Base-by-base conservation (phyloP, 2,113 vertebrate genomes). In the Lagopus muta region DNA sequence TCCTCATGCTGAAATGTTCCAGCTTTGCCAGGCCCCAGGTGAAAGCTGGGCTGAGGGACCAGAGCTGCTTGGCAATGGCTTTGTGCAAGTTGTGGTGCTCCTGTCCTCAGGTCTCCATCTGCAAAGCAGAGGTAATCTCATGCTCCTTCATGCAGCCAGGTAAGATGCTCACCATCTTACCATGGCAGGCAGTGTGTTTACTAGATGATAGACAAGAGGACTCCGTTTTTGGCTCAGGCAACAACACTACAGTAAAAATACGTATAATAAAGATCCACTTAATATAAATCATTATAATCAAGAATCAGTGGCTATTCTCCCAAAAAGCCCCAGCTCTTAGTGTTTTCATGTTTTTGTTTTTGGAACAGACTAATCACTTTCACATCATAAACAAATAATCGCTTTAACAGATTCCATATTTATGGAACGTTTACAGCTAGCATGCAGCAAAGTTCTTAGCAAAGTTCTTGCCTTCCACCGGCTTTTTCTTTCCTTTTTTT, bases 301-400 rank as follows among this genome's bases (percentile, higher is more conserved):
- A 47, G 65, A 69, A 83, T 52, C 72, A 62, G 91, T 86, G 93
- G 76, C 82, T 80, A 72, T 55, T 83, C 75, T 55, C 73, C 83
- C 75, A 60, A 77, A 81, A 81, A 72, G 30, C 83, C 58, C 30
- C 79, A 81, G 70, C 3, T 2, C 24, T 77, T 62, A 3, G n/a
- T 22, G n/a, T 86, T 82, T 90, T 86, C 92, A 88, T 69, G 65
- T 16, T 62, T 93, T 88, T 94, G 70, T 20, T 94, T 86, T 94
- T 67, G 60, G 88, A 96, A 74, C 67, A 84, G 70, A 62, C 57
- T 93, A 92, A 95, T 95, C 93, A 88, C 93, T 96, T 96, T 94
- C 94, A 95, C 83, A 93, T 96, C 92, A 93, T 89, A 96, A 96
- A 94, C 95, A 94, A 94, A 95, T 93, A 92, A 75, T 43, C 21